Conservation (phyloP, 2,888 invertebrate species). For the Glyphotaelius pellucidus region DNA sequence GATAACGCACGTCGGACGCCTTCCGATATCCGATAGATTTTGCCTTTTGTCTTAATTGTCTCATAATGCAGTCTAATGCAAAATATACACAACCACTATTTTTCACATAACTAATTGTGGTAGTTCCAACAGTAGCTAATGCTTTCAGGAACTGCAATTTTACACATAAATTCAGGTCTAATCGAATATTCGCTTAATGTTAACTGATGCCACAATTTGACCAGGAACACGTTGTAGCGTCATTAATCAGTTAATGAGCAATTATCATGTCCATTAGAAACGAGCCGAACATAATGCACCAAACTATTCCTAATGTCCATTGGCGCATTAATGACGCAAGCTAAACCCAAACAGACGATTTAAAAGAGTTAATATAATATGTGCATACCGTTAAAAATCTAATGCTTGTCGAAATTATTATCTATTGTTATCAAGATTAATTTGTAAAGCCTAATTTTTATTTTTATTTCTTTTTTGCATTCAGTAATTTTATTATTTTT, state of each 20-base stretch:
- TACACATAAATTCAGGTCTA: background rate
- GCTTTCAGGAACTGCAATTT: background rate
- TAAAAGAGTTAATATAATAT: background rate
- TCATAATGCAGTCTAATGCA: too few relatives aligned
- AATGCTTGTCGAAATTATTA: too few relatives aligned
- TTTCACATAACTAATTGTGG: too few relatives aligned
- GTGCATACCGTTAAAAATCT: too few relatives aligned
- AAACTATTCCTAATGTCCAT: background rate
- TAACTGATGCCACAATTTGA: background rate
- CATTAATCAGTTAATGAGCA: background rate
- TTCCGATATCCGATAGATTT: too few relatives aligned
- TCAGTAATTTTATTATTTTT: too few relatives aligned
- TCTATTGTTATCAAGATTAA: too few relatives aligned
- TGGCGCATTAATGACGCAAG: background rate
- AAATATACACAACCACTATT: too few relatives aligned
- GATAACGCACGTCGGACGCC: too few relatives aligned
- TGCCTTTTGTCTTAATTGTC: too few relatives aligned
- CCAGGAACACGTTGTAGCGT: background rate
- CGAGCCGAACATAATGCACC: background rate
- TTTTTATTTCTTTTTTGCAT: too few relatives aligned
- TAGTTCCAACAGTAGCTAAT: background rate
- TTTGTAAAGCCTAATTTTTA: too few relatives aligned
- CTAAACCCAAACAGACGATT: background rate
- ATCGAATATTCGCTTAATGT: background rate
- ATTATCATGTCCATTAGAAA: background rate